Base-by-base conservation (phyloP, 2,113 vertebrate genomes). In the Empidonax alnorum region DNA sequence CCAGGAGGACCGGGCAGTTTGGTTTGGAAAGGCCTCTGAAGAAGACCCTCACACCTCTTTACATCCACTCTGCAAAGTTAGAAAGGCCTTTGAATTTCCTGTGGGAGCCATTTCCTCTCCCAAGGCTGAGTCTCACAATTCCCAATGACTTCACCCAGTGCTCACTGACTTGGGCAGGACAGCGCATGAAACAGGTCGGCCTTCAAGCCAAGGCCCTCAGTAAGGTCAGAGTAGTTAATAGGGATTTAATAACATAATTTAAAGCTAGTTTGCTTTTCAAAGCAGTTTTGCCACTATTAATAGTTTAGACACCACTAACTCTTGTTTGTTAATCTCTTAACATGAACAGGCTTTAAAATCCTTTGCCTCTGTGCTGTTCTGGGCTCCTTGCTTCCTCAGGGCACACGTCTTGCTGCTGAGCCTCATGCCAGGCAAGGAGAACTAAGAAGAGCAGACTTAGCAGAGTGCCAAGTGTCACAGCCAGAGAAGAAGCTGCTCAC, bases 391-490 rank as follows among this genome's bases (percentile, higher is more conserved):
- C 59, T 84, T 49, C 44, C 11, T 3, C 62, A 56, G 63, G 37
- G 12, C 3, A 1, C 10, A 3, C 17, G 46, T 56, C 69, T 65
- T 65, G 37, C 50, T 74, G 30, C 87, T 50, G 59, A 71, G 27
- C 49, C 18, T 71, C 14, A 31, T 5, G 5, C 61, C 62, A 79
- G 75, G 37, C 56, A 67, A 76, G 81, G 44, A 81, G 50, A 90
- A 31, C 37, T 61, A 13, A 42, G 53, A 69, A 58, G 47, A 75
- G 41, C 2, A 93, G 80, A 28, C n/a, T 67, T 22, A 84, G 41
- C 85, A 76, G 77, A 90, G 73, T 46, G 87, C 84, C 93, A 96
- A 79, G 37, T 55, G 87, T 73, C 77, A 55, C 25, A 67, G 87
- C 24, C 76, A 58, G 75, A 49, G 55, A 82, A 88, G 92, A 82